These are phyloP conservation scores for Celastrina argiolus DNA, from an alignment of 2,888 invertebrate genomes.

Conservation along the genomic window DNA sequence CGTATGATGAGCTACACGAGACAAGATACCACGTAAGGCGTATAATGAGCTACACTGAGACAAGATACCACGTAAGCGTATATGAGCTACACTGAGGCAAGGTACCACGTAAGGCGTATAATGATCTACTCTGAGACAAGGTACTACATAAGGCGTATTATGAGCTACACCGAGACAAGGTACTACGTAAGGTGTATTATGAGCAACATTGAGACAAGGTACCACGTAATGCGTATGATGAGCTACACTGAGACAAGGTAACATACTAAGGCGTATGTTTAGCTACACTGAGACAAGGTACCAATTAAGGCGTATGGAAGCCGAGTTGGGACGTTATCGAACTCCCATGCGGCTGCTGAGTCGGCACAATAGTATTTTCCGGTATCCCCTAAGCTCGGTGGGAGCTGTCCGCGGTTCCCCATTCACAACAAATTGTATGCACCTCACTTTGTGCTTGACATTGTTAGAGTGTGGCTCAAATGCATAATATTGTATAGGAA, in stretches of 20 bases:
- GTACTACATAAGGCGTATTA: not conserved
- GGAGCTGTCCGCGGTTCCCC: slow-evolving; percentile 41
- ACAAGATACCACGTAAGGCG: not conserved
- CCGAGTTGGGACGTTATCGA: slow-evolving; percentile 3
- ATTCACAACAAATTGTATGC: slow-evolving; percentile 46
- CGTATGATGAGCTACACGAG: not conserved
- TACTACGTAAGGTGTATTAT: not conserved
- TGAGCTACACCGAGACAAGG: not conserved
- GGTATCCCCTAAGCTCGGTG: slow-evolving; percentile 12
- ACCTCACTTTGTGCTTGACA: slow-evolving; percentile 30
- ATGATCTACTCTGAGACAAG: not conserved
- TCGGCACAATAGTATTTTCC: slow-evolving; percentile 18
- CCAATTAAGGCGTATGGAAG: not conserved
- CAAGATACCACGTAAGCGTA: not conserved
- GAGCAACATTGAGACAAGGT: not conserved
- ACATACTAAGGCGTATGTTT: not conserved
- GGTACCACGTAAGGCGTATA: not conserved
- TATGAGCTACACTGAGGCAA: not conserved
- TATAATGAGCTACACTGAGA: not conserved
- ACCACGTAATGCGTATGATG: not conserved
- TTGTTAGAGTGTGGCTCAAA: slow-evolving; percentile 26
- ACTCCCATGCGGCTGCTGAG: not conserved
- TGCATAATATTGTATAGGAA: not conserved
- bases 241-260: not conserved
- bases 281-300: not conserved